phyloP scores from a whole-genome alignment of 2,888 invertebrate genomes.

The Acanthosepion pharaonis region DNA sequence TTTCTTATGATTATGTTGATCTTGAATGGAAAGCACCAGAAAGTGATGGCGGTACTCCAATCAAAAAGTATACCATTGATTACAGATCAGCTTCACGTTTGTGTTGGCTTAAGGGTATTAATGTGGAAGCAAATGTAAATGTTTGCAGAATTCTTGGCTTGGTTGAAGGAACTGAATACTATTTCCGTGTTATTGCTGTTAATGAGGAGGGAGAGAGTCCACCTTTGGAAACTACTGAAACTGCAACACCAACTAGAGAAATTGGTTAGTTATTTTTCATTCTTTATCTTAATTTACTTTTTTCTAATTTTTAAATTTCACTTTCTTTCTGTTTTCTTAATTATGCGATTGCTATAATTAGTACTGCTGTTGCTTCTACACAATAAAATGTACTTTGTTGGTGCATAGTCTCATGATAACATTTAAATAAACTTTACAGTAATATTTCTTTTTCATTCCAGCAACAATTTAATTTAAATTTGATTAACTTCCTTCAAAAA shows the following conservation, averaged over 20 bases:
- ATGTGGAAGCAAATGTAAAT: conserved; percentile 52
- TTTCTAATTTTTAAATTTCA: not conserved
- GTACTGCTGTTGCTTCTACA: not conserved
- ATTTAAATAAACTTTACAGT: not conserved
- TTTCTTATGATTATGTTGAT: conserved; percentile 93
- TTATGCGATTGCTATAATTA: not conserved
- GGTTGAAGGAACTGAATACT: conserved; percentile 90
- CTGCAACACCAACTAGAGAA: conserved; percentile 79
- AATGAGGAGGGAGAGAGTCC: conserved; percentile 97
- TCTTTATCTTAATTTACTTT: not conserved
- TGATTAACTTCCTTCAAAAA: not conserved
- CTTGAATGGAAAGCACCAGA: conserved; percentile 96
- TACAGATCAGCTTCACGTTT: conserved; percentile 93
- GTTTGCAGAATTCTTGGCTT: conserved; percentile 86
- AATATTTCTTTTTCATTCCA: not conserved
- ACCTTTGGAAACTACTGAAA: conserved; percentile 89
- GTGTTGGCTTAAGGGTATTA: conserved; percentile 87
- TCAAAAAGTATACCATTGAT: conserved; percentile 86
- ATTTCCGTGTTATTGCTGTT: conserved; percentile 97
- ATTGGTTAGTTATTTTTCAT: conserved; percentile 50
- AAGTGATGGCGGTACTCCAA: conserved; percentile 92
- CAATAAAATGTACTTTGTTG: not conserved
- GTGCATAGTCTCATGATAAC: not conserved
- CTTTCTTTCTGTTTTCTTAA: not conserved
- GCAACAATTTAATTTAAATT: not conserved